These are phyloP conservation scores for Campoletis raptor DNA, from an alignment of 2,888 invertebrate species.

Conservation along the genomic window DNA sequence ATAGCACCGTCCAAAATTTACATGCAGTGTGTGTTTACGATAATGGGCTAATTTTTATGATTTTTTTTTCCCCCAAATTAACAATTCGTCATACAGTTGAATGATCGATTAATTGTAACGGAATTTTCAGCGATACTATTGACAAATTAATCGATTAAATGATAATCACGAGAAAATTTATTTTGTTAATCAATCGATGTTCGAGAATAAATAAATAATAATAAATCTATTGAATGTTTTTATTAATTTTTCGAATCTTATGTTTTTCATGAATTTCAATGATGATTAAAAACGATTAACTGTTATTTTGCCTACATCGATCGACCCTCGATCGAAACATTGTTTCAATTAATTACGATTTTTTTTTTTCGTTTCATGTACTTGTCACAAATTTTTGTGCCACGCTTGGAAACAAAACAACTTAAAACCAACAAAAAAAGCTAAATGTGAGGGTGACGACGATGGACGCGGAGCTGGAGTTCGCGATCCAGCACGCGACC, in stretches of 20 bases:
- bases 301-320: background rate
- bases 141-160: no score
- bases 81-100: no score
- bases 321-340: background rate
- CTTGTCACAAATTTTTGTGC: constrained; percentile 1
- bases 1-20: no score
- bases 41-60: no score
- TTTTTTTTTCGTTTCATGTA: constrained; percentile 69
- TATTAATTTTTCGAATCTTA: background rate
- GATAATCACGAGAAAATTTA: background rate
- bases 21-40: no score
- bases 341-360: constrained; percentile 12
- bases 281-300: background rate
- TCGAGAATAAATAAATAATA: no score
- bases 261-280: background rate
- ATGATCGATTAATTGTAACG: no score
- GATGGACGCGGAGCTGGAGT: constrained; percentile 99
- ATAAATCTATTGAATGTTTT: background rate
- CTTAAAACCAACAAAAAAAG: constrained; percentile 81
- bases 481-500: constrained; percentile 99
- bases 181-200: background rate
- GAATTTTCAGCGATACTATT: no score
- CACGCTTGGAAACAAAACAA: background rate
- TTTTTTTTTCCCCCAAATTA: no score
- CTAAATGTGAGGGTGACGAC: constrained; percentile 99